phyloP scores from a whole-genome alignment of 2,113 vertebrate species.

The Phalacrocorax brasilianus region DNA sequence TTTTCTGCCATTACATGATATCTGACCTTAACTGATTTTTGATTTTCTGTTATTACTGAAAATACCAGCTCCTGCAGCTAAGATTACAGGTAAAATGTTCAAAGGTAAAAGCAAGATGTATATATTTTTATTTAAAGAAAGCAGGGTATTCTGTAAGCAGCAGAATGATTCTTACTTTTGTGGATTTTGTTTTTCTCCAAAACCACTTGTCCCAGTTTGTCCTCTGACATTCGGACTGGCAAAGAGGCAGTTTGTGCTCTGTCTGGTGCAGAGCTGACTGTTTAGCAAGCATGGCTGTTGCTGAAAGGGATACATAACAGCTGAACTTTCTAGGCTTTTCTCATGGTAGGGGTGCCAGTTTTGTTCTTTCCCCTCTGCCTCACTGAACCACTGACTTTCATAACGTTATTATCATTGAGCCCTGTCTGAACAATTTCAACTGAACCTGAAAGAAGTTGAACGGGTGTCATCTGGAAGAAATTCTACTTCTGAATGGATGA shows the following conservation, averaged over 20 bases:
- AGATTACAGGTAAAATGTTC: not conserved
- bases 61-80: not conserved
- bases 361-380: not conserved
- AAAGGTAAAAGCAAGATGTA: not conserved
- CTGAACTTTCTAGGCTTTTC: not conserved
- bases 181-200: not conserved
- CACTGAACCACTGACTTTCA: not conserved
- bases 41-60: not conserved
- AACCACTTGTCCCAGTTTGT: not conserved
- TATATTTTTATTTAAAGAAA: not conserved
- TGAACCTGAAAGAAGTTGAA: not conserved
- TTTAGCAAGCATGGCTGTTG: not conserved
- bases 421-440: not conserved
- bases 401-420: accelerated
- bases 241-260: not conserved
- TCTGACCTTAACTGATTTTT: not conserved
- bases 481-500: not conserved
- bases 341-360: not conserved
- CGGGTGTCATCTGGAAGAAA: not conserved
- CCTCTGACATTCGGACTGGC: not conserved
- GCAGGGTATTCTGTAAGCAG: not conserved
- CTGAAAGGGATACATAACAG: not conserved
- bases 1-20: not conserved
- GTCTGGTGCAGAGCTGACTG: not conserved
- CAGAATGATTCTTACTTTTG: not conserved